Conservation (phyloP, 2,113 vertebrate species). For the Anser cygnoides region DNA sequence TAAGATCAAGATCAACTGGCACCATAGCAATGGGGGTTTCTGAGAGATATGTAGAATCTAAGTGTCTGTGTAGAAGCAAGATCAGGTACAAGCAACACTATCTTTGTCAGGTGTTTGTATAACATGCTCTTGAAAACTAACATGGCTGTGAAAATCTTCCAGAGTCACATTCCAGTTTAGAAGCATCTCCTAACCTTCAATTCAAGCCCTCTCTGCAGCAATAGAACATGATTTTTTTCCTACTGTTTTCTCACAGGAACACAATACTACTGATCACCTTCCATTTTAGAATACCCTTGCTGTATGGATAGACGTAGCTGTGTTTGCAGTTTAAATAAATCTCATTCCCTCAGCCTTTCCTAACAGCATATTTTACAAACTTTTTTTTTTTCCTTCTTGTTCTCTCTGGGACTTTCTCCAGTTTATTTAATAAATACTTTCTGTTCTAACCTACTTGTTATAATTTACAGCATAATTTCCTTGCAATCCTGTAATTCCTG, state of each 20-base stretch:
- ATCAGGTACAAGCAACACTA: not conserved
- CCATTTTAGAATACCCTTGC: not conserved
- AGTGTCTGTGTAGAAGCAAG: not conserved
- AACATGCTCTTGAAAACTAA: not conserved
- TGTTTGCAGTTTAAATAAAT: not conserved
- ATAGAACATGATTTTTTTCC: fast-evolving
- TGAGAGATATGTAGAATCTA: not conserved
- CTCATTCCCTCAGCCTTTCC: not conserved
- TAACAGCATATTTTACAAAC: not conserved
- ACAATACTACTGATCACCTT: not conserved
- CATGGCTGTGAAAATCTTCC: not conserved
- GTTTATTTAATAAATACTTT: not conserved
- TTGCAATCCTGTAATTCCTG: not conserved
- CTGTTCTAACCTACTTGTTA: not conserved
- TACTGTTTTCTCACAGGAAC: not conserved
- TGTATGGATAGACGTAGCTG: not conserved
- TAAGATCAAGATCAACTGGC: not conserved
- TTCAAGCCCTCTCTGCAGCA: not conserved
- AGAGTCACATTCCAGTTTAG: not conserved
- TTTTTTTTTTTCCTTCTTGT: not conserved
- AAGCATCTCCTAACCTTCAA: not conserved
- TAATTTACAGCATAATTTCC: not conserved
- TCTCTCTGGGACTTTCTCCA: not conserved
- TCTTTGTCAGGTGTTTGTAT: not conserved
- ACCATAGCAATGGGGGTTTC: not conserved